phyloP scores from a whole-genome alignment of 2,888 invertebrate species.

The Microchrysa polita region DNA sequence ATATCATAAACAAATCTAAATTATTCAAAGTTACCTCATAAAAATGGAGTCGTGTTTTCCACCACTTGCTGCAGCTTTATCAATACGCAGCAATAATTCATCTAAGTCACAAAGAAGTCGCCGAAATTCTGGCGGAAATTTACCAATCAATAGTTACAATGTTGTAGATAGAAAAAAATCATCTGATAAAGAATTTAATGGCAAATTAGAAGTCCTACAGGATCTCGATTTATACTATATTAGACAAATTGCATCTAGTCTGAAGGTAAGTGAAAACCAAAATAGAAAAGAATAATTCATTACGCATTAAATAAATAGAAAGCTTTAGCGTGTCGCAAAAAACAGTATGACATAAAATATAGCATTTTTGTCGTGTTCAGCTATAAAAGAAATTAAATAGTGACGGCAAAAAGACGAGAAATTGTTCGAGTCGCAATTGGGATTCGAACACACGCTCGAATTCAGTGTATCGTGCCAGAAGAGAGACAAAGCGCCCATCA shows the following conservation, averaged over 20 bases:
- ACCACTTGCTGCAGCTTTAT: conserved; percentile 63
- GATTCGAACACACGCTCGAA: too few relatives aligned
- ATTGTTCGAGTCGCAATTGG: too few relatives aligned
- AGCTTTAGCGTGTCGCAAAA: too few relatives aligned
- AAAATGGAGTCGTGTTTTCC: conserved; percentile 67
- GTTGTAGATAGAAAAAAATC: conserved; percentile 49
- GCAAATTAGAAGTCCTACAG: conserved; percentile 66
- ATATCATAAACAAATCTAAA: not conserved
- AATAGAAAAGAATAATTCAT: too few relatives aligned
- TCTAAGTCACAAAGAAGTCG: conserved; percentile 56
- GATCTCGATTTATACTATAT: conserved; percentile 69
- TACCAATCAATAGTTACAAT: conserved; percentile 35
- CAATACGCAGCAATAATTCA: conserved; percentile 59
- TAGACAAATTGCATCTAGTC: conserved; percentile 67
- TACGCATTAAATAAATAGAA: too few relatives aligned
- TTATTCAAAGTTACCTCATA: not conserved
- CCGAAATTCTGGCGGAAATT: conserved; percentile 56
- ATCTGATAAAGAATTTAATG: conserved; percentile 52
- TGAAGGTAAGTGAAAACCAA: conserved; percentile 67
- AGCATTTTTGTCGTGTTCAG: too few relatives aligned
- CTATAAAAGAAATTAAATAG: too few relatives aligned
- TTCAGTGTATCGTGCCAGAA: too few relatives aligned
- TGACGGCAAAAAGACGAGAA: too few relatives aligned
- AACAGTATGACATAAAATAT: too few relatives aligned
- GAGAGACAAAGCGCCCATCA: too few relatives aligned